phyloP scores from a whole-genome alignment of 1,140 invertebrate species.

The Diachasma alloeum region DNA sequence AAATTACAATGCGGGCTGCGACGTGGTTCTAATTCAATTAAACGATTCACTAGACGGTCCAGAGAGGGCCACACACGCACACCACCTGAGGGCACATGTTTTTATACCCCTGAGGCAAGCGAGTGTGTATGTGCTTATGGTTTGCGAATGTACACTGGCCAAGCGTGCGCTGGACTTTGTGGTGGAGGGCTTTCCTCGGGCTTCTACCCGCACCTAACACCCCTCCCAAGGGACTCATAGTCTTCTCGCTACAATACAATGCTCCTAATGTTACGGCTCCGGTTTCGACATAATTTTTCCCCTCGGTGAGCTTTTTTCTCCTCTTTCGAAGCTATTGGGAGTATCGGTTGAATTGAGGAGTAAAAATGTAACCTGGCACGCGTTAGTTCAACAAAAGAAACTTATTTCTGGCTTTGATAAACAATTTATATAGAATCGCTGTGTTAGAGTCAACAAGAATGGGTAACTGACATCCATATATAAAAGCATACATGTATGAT shows the following conservation, averaged over 20 bases:
- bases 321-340: not conserved
- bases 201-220: conserved; percentile 27
- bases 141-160: not conserved
- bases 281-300: conserved; percentile 63
- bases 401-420: not conserved
- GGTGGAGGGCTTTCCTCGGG: not conserved
- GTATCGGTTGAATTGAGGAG: conserved; percentile 9
- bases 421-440: not conserved
- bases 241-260: conserved; percentile 60
- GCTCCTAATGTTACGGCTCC: conserved; percentile 65
- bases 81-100: conserved; percentile 59
- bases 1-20: conserved; percentile 57
- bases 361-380: not conserved
- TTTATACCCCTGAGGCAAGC: conserved; percentile 34
- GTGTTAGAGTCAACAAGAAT: too few relatives aligned
- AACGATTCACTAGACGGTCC: conserved; percentile 53
- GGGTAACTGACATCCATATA: too few relatives aligned
- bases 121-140: conserved; percentile 19
- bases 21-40: conserved; percentile 61
- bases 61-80: conserved; percentile 26
- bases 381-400: not conserved
- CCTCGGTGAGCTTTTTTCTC: conserved; percentile 34
- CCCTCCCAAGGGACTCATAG: conserved; percentile 57
- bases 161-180: not conserved
- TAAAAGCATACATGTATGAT: too few relatives aligned